Evolutionary conservation across 2,797 vertebrate species (phyloP).

Genomic region (Avahi laniger): DNA sequence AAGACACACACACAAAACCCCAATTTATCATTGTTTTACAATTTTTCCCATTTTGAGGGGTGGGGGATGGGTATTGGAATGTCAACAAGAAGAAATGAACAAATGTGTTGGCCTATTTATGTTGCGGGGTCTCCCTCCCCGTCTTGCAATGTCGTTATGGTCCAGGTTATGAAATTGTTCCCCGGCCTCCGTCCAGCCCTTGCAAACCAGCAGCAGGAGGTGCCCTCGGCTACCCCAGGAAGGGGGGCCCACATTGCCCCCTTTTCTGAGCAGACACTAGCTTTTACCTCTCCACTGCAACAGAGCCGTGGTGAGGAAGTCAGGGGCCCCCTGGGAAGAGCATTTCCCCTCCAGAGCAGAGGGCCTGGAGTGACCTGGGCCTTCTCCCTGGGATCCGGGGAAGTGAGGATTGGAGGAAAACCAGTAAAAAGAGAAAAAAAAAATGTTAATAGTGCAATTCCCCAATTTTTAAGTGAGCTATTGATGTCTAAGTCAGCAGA

Average conservation of each 20-base stretch:
- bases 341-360: background rate
- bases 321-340: background rate
- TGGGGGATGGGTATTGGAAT: constrained; percentile 53
- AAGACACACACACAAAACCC: constrained; percentile 73
- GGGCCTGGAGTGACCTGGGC: constrained; percentile 54
- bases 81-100: constrained; percentile 68
- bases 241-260: background rate
- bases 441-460: constrained; percentile 84
- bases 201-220: background rate
- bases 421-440: constrained; percentile 75
- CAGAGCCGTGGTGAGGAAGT: background rate
- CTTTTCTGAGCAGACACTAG: background rate
- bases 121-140: background rate
- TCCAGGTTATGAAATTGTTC: constrained; percentile 34
- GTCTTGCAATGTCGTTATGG: background rate
- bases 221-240: background rate
- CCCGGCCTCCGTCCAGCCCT: background rate
- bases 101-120: constrained; percentile 69
- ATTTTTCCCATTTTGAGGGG: constrained; percentile 9
- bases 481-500: constrained; percentile 86
- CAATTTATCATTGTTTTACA: constrained; percentile 76
- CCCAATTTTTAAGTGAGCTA: constrained; percentile 83
- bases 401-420: constrained; percentile 1
- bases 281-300: background rate
- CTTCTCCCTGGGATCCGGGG: constrained; percentile 36